These are phyloP conservation scores for Bicyclus anynana DNA, from an alignment of 1,140 invertebrate species.

Conservation along the genomic window DNA sequence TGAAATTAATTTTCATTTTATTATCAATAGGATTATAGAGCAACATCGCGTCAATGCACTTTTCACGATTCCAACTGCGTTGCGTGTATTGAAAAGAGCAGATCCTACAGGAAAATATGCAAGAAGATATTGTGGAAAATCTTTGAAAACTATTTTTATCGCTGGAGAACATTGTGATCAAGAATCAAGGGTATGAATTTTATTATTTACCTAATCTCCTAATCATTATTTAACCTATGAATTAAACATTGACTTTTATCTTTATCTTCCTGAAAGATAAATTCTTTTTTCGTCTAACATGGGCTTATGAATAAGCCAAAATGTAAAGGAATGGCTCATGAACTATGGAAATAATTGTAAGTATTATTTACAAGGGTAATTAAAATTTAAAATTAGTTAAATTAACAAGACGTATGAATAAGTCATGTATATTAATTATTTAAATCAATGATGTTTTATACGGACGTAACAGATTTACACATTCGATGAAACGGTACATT, in stretches of 20 bases:
- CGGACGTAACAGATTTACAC: neutral
- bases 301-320: too few species aligned
- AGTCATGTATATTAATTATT: neutral
- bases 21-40: conserved; percentile 84
- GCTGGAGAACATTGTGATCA: conserved; percentile 96
- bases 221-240: neutral
- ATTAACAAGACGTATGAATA: neutral
- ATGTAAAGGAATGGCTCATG: neutral
- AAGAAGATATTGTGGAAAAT: conserved; percentile 83
- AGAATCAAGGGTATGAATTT: conserved; percentile 81
- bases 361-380: neutral
- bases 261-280: too few species aligned
- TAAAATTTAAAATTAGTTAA: neutral
- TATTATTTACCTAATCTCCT: neutral
- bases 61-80: conserved; percentile 93
- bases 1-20: neutral
- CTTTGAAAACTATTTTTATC: conserved; percentile 89
- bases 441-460: neutral
- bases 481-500: too few species aligned
- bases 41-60: conserved; percentile 90
- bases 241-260: neutral
- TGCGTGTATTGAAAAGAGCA: conserved; percentile 88
- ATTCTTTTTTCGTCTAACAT: too few species aligned
- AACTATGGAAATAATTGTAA: neutral
- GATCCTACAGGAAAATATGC: conserved; percentile 84